phyloP scores from a whole-genome alignment of 2,797 vertebrate genomes.

The Anguilla obscura region DNA sequence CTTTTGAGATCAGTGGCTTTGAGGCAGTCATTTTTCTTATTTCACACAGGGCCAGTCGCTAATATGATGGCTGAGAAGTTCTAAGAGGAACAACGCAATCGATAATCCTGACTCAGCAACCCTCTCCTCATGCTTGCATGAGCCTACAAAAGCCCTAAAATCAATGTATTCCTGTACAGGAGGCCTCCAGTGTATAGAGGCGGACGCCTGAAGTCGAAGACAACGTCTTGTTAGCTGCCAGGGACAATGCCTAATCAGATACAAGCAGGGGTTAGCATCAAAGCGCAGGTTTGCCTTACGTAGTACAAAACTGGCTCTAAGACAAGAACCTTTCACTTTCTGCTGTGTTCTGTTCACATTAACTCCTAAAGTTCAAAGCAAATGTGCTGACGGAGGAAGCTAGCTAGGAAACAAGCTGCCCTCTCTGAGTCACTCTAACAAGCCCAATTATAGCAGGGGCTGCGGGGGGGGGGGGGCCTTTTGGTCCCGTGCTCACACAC shows the following conservation, averaged over 20 bases:
- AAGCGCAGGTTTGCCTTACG: not conserved
- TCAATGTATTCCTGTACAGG: slow-evolving; percentile 1
- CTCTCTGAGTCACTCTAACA: not conserved
- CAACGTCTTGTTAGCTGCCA: not conserved
- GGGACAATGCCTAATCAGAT: not conserved
- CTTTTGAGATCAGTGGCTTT: not conserved
- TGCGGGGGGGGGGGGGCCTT: not conserved
- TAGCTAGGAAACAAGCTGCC: not conserved
- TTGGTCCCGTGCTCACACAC: not conserved
- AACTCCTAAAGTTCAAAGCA: not conserved
- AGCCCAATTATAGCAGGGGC: not conserved
- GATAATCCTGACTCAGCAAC: not conserved
- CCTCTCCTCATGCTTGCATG: not conserved
- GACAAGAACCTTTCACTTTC: not conserved
- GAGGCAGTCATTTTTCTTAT: not conserved
- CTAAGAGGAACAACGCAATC: not conserved
- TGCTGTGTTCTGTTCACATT: not conserved
- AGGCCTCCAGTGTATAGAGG: not conserved
- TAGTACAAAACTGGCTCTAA: not conserved
- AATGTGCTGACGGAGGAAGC: not conserved
- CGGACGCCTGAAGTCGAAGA: not conserved
- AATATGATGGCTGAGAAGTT: not conserved
- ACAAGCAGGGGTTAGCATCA: not conserved
- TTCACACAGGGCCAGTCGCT: not conserved
- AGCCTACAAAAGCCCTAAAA: slow-evolving; percentile 4